Percentiles rank a stretch among this genome's conserved stretches.
Evolutionary conservation across 1,140 invertebrate species (phyloP).

Genomic region (Eurosta solidaginis): DNA sequence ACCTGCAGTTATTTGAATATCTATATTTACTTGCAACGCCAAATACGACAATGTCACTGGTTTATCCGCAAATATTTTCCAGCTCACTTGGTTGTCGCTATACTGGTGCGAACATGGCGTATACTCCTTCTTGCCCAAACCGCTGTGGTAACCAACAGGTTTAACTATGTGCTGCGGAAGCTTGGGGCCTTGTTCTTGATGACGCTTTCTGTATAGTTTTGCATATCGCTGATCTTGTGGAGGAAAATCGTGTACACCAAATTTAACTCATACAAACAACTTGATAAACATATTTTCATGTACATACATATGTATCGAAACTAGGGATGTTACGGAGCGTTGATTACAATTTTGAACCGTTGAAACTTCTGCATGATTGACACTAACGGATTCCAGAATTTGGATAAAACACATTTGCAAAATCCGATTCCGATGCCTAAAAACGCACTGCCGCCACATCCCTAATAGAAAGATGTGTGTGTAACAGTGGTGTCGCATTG

Average conservation of each 20-base stretch:
- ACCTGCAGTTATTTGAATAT: not conserved
- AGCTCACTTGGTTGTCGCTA: slow-evolving; percentile 1
- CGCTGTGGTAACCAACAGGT: slow-evolving; percentile 25
- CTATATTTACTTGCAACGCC: slow-evolving; percentile 40
- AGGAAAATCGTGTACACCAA: not conserved
- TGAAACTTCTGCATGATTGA: no score
- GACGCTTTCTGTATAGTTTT: not conserved
- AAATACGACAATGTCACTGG: not conserved
- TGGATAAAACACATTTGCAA: no score
- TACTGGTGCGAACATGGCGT: no score
- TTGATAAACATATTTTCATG: no score
- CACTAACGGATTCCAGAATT: no score
- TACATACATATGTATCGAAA: not conserved
- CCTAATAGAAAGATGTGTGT: not conserved
- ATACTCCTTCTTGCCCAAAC: not conserved
- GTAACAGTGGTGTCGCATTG: not conserved
- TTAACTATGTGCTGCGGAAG: not conserved
- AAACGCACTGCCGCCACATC: no score
- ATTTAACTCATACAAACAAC: not conserved
- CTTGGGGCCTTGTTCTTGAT: not conserved
- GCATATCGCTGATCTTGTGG: not conserved
- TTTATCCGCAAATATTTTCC: not conserved
- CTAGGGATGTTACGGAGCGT: no score
- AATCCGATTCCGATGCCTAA: no score
- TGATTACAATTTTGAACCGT: no score